Base-by-base conservation (phyloP, 2,888 invertebrate genomes). In the Corbicula japonica region DNA sequence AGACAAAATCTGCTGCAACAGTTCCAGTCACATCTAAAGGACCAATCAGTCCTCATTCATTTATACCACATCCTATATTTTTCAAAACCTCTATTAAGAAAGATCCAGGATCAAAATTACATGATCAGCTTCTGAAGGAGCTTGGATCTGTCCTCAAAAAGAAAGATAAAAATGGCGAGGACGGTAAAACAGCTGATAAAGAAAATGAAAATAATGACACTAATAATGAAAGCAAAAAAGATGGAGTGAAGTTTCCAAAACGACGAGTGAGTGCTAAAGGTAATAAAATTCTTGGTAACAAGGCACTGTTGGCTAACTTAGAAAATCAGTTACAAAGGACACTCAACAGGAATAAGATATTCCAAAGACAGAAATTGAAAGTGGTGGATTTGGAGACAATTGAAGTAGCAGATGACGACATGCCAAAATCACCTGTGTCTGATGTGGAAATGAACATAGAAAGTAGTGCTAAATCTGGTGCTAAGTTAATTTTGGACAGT, bases 91-190 rank as follows among this genome's bases (percentile, higher is more conserved):
- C 89, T 5, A 80, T 86, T 2, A 89, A 87, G 56, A 87, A 85
- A 54, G 89, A 90, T 66, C 88, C 88, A 6, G 90, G 89, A 23
- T 89, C 89, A 21, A 89, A 88, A 70, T 78, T 88, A 23, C 88
- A 90, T 80, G 89, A 88, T 72, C 84, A 84, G 12, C 69, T 90
- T 18, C 85, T 90, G 6, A 86, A 84, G 38, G 90, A 90, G 65
- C 66, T 90, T 61, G 84, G 85, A 15, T 71, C 81, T 18, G 90
- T 90, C n/a, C 62, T 90, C 34, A 80, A 85, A 50, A 87, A 87
- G 48, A 80, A 89, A 8, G 79, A 82, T 68, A 66, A 44, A 12
- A 70, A 69, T 46, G 58, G 52, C 21, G 50, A 38, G 26, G 78
- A 62, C 8, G 21, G 38, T 66, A 41, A 38, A 41, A 5, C 52